Evolutionary conservation across 2,113 vertebrate species (phyloP).

Genomic region (Myotis brandtii): DNA sequence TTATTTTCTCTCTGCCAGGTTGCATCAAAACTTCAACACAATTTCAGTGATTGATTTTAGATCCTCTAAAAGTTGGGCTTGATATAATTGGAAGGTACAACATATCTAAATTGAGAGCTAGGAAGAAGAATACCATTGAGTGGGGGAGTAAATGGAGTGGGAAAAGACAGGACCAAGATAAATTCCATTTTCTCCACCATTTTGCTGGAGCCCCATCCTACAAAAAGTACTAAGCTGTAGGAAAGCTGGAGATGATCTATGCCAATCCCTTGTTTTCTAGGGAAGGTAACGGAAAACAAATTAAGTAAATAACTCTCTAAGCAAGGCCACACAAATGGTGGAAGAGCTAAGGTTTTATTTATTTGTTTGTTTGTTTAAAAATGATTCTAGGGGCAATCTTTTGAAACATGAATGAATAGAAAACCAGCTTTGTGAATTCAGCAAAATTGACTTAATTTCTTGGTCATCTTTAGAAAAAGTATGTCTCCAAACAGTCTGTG

Average conservation of each 20-base stretch:
- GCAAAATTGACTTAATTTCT: slow-evolving; percentile 19
- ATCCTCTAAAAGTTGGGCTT: slow-evolving; percentile 7
- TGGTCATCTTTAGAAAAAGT: slow-evolving; percentile 25
- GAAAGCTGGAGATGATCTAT: slow-evolving; percentile 3
- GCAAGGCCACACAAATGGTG: not conserved
- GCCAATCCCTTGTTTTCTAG: slow-evolving; percentile 1
- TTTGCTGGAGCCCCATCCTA: not conserved
- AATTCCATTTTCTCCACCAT: slow-evolving; percentile 45
- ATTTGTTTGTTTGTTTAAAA: not conserved
- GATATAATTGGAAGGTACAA: not conserved
- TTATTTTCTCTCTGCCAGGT: not conserved
- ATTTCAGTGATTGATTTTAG: slow-evolving; percentile 18
- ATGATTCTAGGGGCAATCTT: not conserved
- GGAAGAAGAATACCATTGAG: not conserved
- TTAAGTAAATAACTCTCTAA: not conserved
- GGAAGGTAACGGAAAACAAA: slow-evolving; percentile 31
- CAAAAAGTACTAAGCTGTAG: not conserved
- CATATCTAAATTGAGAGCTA: not conserved
- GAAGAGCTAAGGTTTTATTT: slow-evolving; percentile 23
- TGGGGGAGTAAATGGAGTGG: not conserved
- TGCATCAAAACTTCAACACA: slow-evolving; percentile 28
- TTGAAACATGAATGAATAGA: slow-evolving; percentile 54
- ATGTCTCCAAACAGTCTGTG: not conserved
- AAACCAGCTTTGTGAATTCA: slow-evolving; percentile 48
- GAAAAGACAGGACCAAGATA: not conserved